phyloP scores from a whole-genome alignment of 2,888 invertebrate species.

The Notocelia uddmanniana region DNA sequence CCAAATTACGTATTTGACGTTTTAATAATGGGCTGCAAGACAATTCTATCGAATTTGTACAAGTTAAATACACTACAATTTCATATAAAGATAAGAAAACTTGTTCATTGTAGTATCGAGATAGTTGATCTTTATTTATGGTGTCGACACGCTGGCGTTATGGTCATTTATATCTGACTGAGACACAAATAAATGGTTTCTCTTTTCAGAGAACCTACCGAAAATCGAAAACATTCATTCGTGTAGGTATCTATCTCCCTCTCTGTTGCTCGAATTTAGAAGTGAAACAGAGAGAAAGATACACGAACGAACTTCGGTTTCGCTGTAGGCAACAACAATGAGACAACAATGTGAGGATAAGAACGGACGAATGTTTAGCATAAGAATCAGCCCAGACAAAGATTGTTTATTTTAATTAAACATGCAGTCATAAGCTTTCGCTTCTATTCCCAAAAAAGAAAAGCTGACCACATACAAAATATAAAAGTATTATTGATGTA shows the following conservation, averaged over 20 bases:
- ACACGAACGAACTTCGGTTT: no score
- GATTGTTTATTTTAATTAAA: no score
- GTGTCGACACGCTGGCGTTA: not conserved
- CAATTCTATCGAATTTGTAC: constrained; percentile 25
- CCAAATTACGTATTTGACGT: constrained; percentile 30
- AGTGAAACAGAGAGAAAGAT: no score
- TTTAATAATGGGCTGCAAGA: constrained; percentile 25
- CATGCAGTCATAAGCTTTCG: no score
- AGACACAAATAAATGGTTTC: constrained; percentile 9
- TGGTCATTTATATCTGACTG: constrained; percentile 8
- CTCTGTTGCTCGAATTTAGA: no score
- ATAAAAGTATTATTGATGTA: no score
- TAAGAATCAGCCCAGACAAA: not conserved
- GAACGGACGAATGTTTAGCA: not conserved
- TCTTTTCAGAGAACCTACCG: constrained; percentile 1
- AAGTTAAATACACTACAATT: constrained; percentile 15
- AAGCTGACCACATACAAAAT: no score
- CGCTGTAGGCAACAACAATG: no score
- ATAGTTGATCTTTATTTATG: not conserved
- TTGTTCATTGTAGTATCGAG: constrained; percentile 7
- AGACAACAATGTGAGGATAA: not conserved
- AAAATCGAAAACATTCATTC: no score
- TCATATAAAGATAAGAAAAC: constrained; percentile 18
- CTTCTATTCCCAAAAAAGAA: no score
- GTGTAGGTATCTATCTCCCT: no score